phyloP scores from a whole-genome alignment of 2,113 vertebrate genomes.

The Lutjanus erythropterus region DNA sequence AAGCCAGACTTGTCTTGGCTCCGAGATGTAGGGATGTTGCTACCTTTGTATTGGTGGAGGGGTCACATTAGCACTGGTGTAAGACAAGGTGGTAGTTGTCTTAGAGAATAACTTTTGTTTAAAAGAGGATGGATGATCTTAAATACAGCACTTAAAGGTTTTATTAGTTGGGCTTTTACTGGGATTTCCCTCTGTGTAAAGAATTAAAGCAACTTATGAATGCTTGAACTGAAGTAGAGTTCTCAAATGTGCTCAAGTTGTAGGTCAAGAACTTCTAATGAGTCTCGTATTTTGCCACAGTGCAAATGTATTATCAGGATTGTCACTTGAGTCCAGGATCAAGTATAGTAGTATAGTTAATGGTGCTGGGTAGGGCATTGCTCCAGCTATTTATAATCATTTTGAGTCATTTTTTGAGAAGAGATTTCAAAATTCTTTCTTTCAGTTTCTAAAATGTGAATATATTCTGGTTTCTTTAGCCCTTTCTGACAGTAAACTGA shows the following conservation, averaged over 20 bases:
- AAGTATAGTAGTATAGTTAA: no score
- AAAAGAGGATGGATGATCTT: constrained; percentile 11
- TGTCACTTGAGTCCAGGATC: not conserved
- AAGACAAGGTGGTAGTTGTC: constrained; percentile 31
- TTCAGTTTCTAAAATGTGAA: no score
- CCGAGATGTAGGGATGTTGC: constrained; percentile 47
- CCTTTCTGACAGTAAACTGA: no score
- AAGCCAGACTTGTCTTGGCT: constrained; percentile 91
- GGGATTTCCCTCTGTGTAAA: constrained; percentile 25
- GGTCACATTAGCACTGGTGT: constrained; percentile 85
- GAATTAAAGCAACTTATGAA: constrained; percentile 4
- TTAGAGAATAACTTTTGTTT: constrained; percentile 49
- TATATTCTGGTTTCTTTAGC: no score
- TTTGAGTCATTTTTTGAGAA: no score
- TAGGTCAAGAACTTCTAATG: not conserved
- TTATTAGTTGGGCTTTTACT: constrained; percentile 9
- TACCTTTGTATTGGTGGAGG: constrained; percentile 84
- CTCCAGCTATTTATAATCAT: no score
- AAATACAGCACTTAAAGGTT: constrained; percentile 8
- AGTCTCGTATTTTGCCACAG: not conserved
- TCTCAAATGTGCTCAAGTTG: not conserved
- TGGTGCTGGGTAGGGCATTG: not conserved
- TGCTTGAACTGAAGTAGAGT: not conserved
- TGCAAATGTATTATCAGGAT: not conserved
- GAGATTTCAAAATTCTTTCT: no score